A percentile compares a stretch with the other conserved stretches of the same genome.
phyloP scores from a whole-genome alignment of 2,797 vertebrate species.

The Ceryle rudis region DNA sequence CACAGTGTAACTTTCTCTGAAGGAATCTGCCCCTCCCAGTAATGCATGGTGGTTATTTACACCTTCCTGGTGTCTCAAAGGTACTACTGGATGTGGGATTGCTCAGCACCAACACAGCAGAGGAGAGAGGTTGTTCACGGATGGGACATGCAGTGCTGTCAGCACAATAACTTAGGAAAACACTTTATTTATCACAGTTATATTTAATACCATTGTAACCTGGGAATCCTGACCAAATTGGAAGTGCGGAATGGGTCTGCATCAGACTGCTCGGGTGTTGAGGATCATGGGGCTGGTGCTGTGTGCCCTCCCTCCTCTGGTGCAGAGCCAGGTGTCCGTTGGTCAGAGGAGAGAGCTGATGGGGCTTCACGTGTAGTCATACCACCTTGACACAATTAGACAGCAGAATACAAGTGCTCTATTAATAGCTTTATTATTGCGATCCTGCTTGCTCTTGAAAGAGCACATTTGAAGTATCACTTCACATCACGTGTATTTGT shows the following conservation, averaged over 20 bases:
- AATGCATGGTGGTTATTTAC: rapidly evolving
- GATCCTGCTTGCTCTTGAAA: neutral
- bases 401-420: neutral
- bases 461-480: neutral
- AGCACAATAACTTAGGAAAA: neutral
- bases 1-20: neutral
- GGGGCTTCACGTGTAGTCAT: rapidly evolving
- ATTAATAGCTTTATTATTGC: neutral
- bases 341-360: neutral
- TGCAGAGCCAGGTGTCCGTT: neutral
- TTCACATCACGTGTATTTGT: neutral
- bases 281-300: neutral
- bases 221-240: neutral
- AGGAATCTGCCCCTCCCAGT: neutral
- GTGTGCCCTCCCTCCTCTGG: neutral
- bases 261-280: rapidly evolving
- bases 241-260: neutral
- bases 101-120: rapidly evolving
- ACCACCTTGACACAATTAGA: rapidly evolving
- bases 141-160: rapidly evolving
- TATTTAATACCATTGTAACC: neutral
- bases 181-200: neutral
- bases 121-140: neutral
- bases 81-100: neutral
- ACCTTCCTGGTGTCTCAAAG: neutral